phyloP scores from a whole-genome alignment of 2,888 invertebrate species.

The Argyra leucocephala region DNA sequence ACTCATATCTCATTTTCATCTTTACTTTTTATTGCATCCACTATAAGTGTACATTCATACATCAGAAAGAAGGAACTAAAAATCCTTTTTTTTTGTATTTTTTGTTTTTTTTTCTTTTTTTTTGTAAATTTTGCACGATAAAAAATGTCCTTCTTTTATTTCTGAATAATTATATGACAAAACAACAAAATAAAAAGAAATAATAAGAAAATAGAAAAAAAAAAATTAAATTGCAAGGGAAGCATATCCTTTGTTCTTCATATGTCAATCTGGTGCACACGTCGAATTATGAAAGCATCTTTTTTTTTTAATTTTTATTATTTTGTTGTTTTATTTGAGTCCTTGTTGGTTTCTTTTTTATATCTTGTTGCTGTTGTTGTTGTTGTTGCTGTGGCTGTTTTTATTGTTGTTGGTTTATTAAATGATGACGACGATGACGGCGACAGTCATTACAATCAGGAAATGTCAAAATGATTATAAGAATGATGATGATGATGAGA shows the following conservation, averaged over 20 bases:
- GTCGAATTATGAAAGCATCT: conserved; percentile 3
- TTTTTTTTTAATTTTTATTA: neutral
- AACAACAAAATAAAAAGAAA: too few relatives aligned
- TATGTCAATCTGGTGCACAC: conserved; percentile 6
- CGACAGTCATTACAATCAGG: conserved; percentile 3
- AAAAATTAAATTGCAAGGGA: neutral
- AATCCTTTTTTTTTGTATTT: neutral
- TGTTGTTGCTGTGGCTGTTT: too few relatives aligned
- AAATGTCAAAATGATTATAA: conserved; percentile 4
- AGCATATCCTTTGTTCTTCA: neutral
- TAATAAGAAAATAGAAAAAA: neutral
- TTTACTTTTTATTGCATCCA: too few relatives aligned
- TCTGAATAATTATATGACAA: neutral
- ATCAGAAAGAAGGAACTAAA: neutral
- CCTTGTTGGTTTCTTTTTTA: too few relatives aligned
- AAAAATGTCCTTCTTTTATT: neutral
- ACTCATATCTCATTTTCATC: too few relatives aligned
- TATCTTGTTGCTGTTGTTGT: too few relatives aligned
- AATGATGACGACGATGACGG: neutral
- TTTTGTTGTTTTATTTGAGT: too few relatives aligned
- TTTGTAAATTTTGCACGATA: too few relatives aligned
- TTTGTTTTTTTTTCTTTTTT: too few relatives aligned
- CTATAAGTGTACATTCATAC: neutral
- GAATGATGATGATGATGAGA: conserved; percentile 4
- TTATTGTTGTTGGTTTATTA: too few relatives aligned